A percentile compares a stretch with the other conserved stretches of the same genome.
Evolutionary conservation across 64 coral and sea anemone species (phyloP).

Genomic region (Montipora cactus): DNA sequence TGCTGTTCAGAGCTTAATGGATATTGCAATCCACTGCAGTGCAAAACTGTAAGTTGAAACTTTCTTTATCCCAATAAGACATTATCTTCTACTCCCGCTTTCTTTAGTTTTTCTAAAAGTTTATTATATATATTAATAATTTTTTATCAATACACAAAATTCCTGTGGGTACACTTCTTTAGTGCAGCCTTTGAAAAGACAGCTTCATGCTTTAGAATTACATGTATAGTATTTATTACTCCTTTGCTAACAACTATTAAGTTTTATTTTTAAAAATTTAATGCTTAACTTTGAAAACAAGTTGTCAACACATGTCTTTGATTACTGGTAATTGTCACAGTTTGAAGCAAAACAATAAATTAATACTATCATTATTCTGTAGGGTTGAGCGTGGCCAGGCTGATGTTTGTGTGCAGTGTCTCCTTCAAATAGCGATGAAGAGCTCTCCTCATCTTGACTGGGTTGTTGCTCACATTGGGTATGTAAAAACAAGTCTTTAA

Average conservation of each 20-base stretch:
- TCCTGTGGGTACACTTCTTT: too few relatives aligned
- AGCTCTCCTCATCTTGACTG: slow-evolving; percentile 96
- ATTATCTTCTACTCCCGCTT: background rate
- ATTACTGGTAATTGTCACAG: too few relatives aligned
- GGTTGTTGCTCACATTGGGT: slow-evolving; percentile 97
- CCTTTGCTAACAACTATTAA: background rate
- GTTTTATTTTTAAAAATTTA: background rate
- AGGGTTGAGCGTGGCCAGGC: slow-evolving; percentile 79
- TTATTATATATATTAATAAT: too few relatives aligned
- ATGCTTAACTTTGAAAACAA: too few relatives aligned
- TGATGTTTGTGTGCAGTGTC: slow-evolving; percentile 92
- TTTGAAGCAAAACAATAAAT: too few relatives aligned
- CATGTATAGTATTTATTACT: too few relatives aligned
- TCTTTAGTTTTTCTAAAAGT: background rate
- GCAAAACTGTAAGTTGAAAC: slow-evolving; percentile 79
- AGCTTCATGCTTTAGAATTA: too few relatives aligned
- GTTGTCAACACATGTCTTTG: too few relatives aligned
- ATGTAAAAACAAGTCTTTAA: background rate
- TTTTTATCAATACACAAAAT: too few relatives aligned
- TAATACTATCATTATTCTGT: background rate
- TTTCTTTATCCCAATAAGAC: background rate
- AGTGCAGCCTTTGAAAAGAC: too few relatives aligned
- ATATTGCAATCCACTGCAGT: slow-evolving; percentile 90
- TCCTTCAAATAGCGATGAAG: slow-evolving; percentile 90
- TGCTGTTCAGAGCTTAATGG: slow-evolving; percentile 97